These are phyloP conservation scores for Acleris literana DNA, from an alignment of 2,888 invertebrate genomes.

Conservation along the genomic window DNA sequence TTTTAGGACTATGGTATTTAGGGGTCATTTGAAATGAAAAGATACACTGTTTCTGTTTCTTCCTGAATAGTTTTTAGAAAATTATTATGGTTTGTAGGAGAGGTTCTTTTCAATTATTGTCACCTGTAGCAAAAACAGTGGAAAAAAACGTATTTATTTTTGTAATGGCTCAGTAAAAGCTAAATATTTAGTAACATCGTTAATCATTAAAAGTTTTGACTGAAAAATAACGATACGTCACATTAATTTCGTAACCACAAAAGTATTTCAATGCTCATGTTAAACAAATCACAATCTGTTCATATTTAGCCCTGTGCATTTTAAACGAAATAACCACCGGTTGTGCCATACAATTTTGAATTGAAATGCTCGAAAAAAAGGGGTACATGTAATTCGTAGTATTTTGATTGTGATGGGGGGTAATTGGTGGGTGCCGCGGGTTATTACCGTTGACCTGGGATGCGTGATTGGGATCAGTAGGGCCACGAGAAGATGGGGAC, in stretches of 20 bases:
- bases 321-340: constrained; percentile 58
- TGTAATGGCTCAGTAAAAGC: too few species aligned
- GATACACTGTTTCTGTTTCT: too few species aligned
- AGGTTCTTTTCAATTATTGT: too few species aligned
- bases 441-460: constrained; percentile 65
- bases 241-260: constrained; percentile 58
- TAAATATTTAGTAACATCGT: too few species aligned
- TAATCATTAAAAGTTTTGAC: too few species aligned
- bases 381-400: constrained; percentile 70
- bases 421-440: constrained; percentile 67
- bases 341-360: constrained; percentile 50
- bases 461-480: constrained; percentile 33
- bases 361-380: constrained; percentile 49
- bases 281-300: constrained; percentile 65
- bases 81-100: too few species aligned
- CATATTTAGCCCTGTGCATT: constrained; percentile 72
- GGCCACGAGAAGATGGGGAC: constrained; percentile 13
- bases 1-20: not conserved
- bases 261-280: constrained; percentile 62
- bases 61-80: too few species aligned
- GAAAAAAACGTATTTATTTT: too few species aligned
- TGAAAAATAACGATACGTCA: constrained; percentile 41
- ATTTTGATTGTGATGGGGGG: constrained; percentile 74
- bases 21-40: not conserved
- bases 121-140: too few species aligned